Percentiles rank a stretch among this genome's conserved stretches.
Conservation (phyloP, 2,113 vertebrate genomes). For the Tragelaphus imberbis region DNA sequence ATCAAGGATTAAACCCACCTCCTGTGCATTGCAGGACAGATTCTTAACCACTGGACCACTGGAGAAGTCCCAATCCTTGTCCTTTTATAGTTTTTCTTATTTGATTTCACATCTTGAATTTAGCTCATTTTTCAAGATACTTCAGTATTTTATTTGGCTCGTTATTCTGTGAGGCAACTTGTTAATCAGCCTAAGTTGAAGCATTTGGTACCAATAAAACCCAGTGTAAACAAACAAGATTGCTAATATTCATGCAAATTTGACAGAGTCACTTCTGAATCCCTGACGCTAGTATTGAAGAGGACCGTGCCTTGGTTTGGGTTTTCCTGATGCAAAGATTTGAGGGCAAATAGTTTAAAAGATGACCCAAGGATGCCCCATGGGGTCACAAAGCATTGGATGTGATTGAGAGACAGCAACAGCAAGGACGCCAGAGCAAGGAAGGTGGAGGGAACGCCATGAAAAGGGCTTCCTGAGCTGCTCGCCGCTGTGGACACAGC, state of each 20-base stretch:
- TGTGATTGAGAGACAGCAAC: neutral
- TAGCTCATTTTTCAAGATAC: neutral
- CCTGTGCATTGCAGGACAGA: neutral
- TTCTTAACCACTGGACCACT: neutral
- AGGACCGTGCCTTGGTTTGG: neutral
- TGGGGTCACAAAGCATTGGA: rapidly evolving
- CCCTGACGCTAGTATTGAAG: neutral
- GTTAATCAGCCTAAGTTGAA: neutral
- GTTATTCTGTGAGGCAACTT: neutral
- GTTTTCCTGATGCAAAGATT: neutral
- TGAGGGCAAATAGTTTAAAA: neutral
- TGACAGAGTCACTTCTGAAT: neutral
- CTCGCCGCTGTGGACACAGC: rapidly evolving
- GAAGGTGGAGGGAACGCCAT: too few species aligned
- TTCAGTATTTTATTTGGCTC: neutral
- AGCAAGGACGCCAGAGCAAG: neutral
- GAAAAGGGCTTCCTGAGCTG: neutral
- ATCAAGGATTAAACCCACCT: neutral
- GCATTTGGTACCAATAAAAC: neutral
- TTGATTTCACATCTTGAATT: neutral
- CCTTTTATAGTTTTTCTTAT: neutral
- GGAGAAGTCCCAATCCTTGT: neutral
- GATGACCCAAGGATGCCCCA: neutral
- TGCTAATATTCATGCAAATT: neutral
- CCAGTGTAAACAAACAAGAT: neutral